Evolutionary conservation across 2,797 vertebrate species (phyloP).

Genomic region (Sphenopsis melanotis): DNA sequence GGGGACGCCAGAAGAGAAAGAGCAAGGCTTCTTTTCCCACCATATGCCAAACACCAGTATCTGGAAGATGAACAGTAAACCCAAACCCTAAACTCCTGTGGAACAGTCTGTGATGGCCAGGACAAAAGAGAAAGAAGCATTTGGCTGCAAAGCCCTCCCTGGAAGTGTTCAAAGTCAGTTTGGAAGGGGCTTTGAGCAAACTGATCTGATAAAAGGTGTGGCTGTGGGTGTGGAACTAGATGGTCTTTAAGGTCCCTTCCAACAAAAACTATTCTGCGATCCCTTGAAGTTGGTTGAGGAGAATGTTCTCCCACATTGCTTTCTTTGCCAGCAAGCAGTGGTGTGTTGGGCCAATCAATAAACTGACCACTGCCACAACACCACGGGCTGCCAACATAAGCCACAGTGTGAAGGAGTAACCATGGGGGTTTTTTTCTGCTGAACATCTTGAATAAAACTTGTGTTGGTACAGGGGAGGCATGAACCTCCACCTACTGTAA

Average conservation of each 20-base stretch:
- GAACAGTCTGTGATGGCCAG: neutral
- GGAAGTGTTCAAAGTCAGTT: neutral
- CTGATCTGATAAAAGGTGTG: neutral
- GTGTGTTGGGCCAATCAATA: neutral
- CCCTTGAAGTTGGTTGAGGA: neutral
- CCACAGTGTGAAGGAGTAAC: neutral
- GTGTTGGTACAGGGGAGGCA: neutral
- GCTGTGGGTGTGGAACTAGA: neutral
- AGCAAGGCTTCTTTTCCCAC: neutral
- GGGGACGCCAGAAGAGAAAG: neutral
- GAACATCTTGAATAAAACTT: neutral
- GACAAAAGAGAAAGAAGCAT: neutral
- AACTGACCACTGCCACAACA: neutral
- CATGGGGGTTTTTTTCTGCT: neutral
- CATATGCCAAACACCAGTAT: neutral
- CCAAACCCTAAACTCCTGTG: fast-evolving
- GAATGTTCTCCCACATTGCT: neutral
- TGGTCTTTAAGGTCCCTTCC: neutral
- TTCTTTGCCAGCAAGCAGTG: neutral
- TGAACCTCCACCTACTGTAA: neutral
- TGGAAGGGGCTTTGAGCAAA: neutral
- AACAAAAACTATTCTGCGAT: neutral
- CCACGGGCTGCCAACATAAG: neutral
- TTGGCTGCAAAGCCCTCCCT: neutral
- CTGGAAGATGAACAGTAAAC: neutral